Evolutionary conservation across 2,888 invertebrate genomes (phyloP).

Genomic region (Aricia artaxerxes): DNA sequence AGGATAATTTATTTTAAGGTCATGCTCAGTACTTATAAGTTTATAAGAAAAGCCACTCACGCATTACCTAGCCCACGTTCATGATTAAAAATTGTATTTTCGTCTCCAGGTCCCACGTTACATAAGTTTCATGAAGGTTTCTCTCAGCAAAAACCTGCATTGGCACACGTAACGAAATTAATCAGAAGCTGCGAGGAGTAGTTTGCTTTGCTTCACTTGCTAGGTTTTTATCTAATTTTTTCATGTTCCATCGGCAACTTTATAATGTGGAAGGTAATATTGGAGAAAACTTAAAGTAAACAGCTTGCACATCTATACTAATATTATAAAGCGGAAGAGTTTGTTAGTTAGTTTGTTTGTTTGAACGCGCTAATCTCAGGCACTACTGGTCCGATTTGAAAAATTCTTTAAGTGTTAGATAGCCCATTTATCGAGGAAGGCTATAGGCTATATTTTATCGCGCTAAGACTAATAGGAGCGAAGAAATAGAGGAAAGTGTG

Average conservation of each 20-base stretch:
- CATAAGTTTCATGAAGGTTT: background rate
- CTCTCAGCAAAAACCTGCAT: conserved; percentile 1
- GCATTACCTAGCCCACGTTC: background rate
- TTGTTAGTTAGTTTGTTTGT: too few relatives aligned
- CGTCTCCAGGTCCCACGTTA: background rate
- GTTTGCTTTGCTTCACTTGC: background rate
- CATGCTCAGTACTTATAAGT: too few relatives aligned
- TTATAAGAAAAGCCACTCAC: background rate
- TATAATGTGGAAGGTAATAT: background rate
- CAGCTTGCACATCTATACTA: background rate
- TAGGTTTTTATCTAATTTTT: background rate
- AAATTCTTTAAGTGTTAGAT: too few relatives aligned
- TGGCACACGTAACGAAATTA: conserved; percentile 19
- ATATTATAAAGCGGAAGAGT: too few relatives aligned
- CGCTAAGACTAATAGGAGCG: too few relatives aligned
- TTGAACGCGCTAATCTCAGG: too few relatives aligned
- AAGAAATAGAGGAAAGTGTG: too few relatives aligned
- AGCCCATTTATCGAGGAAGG: too few relatives aligned
- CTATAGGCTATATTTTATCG: too few relatives aligned
- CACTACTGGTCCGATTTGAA: too few relatives aligned
- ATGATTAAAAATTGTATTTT: conserved; percentile 4
- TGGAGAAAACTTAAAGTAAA: background rate
- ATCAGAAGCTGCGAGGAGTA: conserved; percentile 8
- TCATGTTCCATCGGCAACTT: background rate
- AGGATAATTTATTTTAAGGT: too few relatives aligned